These are phyloP conservation scores for Copidosoma aretas DNA, from an alignment of 2,888 invertebrate genomes.

Conservation along the genomic window DNA sequence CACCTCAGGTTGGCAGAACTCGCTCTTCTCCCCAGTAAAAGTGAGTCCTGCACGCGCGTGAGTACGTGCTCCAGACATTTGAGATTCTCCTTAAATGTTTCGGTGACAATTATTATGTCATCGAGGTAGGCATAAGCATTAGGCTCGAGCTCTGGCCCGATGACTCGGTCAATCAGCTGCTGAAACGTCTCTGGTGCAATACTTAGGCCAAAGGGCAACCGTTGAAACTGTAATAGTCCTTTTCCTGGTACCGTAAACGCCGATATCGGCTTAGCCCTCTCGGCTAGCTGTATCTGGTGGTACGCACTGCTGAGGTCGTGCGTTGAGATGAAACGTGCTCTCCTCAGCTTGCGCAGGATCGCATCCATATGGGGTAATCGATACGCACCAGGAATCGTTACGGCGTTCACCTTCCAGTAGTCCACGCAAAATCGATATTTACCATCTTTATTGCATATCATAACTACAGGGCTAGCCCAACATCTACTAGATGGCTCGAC, in stretches of 20 bases:
- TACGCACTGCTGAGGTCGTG: conserved; percentile 51
- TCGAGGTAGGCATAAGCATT: too few species aligned
- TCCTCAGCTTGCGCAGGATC: too few species aligned
- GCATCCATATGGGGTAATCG: conserved; percentile 44
- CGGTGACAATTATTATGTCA: too few species aligned
- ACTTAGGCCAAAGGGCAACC: too few species aligned
- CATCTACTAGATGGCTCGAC: too few species aligned
- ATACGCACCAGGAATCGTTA: conserved; percentile 50
- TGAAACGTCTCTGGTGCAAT: too few species aligned
- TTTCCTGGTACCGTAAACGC: conserved; percentile 49
- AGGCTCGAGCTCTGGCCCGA: too few species aligned
- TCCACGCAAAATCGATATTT: background rate
- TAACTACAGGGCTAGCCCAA: conserved; percentile 28
- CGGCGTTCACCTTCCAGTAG: conserved; percentile 48
- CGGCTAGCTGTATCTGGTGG: conserved; percentile 45
- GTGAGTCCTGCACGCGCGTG: background rate
- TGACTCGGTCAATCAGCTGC: too few species aligned
- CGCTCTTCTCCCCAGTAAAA: background rate
- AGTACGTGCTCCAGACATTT: too few species aligned
- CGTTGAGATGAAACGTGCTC: conserved; percentile 49
- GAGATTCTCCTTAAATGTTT: too few species aligned
- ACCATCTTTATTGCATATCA: conserved; percentile 25
- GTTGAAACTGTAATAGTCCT: too few species aligned
- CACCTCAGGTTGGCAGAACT: background rate
- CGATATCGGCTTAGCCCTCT: conserved; percentile 43